Percentiles rank a stretch among this genome's conserved stretches.
Conservation (phyloP, 2,797 vertebrate species). For the Chaetophractus vellerosus region DNA sequence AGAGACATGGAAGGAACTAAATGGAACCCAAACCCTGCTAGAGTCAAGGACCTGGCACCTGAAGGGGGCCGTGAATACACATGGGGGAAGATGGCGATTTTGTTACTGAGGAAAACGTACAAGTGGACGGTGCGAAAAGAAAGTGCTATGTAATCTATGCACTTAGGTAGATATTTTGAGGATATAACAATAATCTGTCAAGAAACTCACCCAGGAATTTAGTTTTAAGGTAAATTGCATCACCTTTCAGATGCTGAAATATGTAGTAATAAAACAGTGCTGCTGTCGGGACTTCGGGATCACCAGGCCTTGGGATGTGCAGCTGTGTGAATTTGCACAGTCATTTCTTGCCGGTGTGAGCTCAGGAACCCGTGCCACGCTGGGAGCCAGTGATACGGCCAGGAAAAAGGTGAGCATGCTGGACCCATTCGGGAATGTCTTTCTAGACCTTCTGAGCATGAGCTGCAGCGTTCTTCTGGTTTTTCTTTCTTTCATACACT, state of each 20-base stretch:
- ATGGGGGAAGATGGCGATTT: slow-evolving; percentile 22
- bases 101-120: slow-evolving; percentile 40
- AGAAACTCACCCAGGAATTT: background rate
- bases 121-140: background rate
- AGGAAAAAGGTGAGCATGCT: background rate
- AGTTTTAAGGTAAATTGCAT: slow-evolving; percentile 49
- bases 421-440: background rate
- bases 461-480: background rate
- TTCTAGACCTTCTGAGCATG: slow-evolving; percentile 8
- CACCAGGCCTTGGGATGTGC: too few relatives aligned
- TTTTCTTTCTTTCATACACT: background rate
- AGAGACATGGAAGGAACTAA: slow-evolving; percentile 62
- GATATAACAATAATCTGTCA: slow-evolving; percentile 15
- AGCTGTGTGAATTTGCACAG: background rate
- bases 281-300: too few relatives aligned
- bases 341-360: slow-evolving; percentile 19
- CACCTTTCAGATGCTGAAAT: slow-evolving; percentile 53
- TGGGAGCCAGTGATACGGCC: background rate
- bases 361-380: background rate
- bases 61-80: slow-evolving; percentile 71
- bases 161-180: slow-evolving; percentile 66
- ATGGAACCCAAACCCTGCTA: slow-evolving; percentile 37
- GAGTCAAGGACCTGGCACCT: slow-evolving; percentile 55
- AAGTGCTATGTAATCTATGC: background rate
- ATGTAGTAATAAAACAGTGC: slow-evolving; percentile 35